A percentile compares a stretch with the other conserved stretches of the same genome.
Evolutionary conservation across 2,797 vertebrate genomes (phyloP).

Genomic region (Myripristis jacobus): DNA sequence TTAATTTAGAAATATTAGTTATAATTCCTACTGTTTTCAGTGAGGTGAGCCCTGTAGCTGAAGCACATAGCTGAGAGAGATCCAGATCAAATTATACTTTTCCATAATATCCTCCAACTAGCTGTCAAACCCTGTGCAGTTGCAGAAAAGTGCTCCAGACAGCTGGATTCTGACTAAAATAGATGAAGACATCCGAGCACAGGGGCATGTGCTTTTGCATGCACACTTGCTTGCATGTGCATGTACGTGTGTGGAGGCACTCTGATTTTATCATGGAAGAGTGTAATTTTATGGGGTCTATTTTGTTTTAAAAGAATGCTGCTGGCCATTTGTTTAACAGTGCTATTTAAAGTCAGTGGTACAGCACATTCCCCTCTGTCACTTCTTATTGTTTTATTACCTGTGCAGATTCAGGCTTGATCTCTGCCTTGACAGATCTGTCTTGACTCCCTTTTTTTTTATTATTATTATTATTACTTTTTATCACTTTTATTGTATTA

Average conservation of each 20-base stretch:
- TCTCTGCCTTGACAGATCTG: conserved; percentile 13
- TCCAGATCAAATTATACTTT: conserved; percentile 38
- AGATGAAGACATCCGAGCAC: conserved; percentile 32
- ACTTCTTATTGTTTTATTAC: conserved; percentile 33
- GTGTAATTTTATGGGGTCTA: conserved; percentile 42
- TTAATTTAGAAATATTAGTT: conserved; percentile 40
- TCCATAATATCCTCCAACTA: conserved; percentile 40
- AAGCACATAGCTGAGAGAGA: conserved; percentile 45
- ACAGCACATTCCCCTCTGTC: not conserved
- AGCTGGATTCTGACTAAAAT: conserved; percentile 32
- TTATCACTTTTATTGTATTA: no score
- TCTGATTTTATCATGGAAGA: conserved; percentile 34
- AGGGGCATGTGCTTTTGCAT: conserved; percentile 34
- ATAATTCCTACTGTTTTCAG: conserved; percentile 49
- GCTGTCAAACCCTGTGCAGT: conserved; percentile 55
- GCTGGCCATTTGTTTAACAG: conserved; percentile 25
- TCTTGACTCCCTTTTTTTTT: no score
- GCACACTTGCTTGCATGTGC: conserved; percentile 1
- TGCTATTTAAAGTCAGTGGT: conserved; percentile 25
- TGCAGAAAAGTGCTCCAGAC: conserved; percentile 29
- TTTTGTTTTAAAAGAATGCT: conserved; percentile 28
- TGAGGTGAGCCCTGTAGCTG: conserved; percentile 47
- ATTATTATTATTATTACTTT: no score
- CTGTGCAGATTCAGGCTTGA: conserved; percentile 5
- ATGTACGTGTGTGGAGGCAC: conserved; percentile 3